Percentiles rank a stretch among this genome's conserved stretches.
Conservation (phyloP, 2,797 vertebrate species). For the Oreortyx pictus region DNA sequence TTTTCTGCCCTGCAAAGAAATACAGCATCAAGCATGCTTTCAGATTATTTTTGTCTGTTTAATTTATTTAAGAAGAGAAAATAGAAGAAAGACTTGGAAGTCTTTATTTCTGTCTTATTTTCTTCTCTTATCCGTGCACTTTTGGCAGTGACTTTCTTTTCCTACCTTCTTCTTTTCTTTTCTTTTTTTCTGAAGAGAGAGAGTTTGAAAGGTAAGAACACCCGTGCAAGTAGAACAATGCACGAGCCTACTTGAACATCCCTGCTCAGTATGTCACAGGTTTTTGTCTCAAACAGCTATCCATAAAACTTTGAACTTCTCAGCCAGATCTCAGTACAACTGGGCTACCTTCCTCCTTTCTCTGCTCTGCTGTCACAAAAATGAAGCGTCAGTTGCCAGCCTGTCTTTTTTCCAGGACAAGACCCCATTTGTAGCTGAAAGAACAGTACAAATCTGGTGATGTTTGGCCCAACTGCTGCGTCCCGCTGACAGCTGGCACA, state of each 20-base stretch:
- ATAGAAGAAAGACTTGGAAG: not conserved
- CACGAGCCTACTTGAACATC: not conserved
- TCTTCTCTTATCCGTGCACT: not conserved
- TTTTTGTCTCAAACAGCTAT: not conserved
- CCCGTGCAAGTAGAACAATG: not conserved
- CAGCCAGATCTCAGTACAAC: not conserved
- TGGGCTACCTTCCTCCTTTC: not conserved
- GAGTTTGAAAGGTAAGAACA: not conserved
- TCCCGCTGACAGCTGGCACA: constrained; percentile 44
- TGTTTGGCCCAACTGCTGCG: not conserved
- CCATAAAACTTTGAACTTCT: not conserved
- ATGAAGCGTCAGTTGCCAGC: not conserved
- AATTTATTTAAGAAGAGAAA: not conserved
- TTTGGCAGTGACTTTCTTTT: not conserved
- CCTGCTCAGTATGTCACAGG: not conserved
- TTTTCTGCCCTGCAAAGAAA: not conserved
- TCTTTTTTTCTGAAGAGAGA: not conserved
- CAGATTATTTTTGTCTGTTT: not conserved
- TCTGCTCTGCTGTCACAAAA: constrained; percentile 8
- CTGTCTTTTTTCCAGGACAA: constrained; percentile 32
- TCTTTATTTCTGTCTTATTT: not conserved
- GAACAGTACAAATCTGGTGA: constrained; percentile 55
- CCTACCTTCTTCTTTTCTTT: not conserved
- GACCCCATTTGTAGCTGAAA: constrained; percentile 44
- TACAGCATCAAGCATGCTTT: not conserved